Percentiles rank a stretch among this genome's conserved stretches.
phyloP scores from a whole-genome alignment of 2,888 invertebrate species.

The Pristionchus arcanus region DNA sequence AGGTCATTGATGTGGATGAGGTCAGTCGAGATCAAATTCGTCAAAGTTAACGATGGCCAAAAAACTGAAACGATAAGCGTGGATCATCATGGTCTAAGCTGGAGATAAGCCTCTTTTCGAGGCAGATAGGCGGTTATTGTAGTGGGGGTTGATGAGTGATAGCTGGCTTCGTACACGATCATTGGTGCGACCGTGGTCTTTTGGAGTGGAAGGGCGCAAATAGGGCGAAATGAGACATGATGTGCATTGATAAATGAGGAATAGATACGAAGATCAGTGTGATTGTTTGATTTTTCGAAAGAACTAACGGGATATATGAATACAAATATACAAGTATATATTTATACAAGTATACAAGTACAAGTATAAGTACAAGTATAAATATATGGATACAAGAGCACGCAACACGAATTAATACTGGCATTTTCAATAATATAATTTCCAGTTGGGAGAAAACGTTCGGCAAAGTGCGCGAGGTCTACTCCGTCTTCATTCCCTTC shows the following conservation, averaged over 20 bases:
- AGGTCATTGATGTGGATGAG: no score
- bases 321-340: no score
- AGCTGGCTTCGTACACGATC: background rate
- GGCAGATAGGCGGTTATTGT: background rate
- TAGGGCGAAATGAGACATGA: no score
- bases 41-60: background rate
- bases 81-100: background rate
- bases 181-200: background rate
- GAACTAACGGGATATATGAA: background rate
- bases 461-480: slow-evolving; percentile 37
- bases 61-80: background rate
- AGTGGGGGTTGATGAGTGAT: background rate
- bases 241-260: background rate
- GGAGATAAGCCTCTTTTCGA: background rate
- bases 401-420: no score
- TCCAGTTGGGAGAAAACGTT: slow-evolving; percentile 45
- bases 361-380: no score
- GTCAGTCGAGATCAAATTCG: background rate
- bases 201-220: background rate
- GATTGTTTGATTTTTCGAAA: background rate
- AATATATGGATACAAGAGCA: no score
- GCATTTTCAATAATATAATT: background rate
- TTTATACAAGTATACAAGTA: no score
- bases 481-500: slow-evolving; percentile 43
- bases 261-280: background rate